These are phyloP conservation scores for Acyrthosiphon pisum DNA, from an alignment of 1,140 invertebrate genomes.

Conservation along the genomic window DNA sequence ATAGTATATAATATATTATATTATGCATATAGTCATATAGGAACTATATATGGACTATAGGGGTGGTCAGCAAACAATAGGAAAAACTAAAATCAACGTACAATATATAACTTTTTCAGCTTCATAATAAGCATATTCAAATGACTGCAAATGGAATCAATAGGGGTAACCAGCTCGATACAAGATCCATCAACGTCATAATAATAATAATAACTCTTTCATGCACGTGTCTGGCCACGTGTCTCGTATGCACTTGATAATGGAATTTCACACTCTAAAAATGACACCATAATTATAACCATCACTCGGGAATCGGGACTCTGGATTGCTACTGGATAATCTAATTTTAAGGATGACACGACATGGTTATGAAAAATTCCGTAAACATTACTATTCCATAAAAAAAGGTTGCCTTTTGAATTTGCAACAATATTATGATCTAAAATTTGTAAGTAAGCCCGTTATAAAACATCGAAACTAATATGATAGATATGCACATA, in stretches of 20 bases:
- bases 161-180: constrained; percentile 1
- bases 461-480: neutral
- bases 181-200: constrained; percentile 52
- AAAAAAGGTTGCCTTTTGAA: neutral
- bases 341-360: neutral
- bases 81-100: constrained; percentile 16
- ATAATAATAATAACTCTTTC: constrained; percentile 42
- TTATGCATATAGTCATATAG: neutral
- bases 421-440: neutral
- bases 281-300: neutral
- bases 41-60: neutral
- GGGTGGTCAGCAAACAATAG: constrained; percentile 26
- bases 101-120: constrained; percentile 10
- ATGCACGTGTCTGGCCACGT: constrained; percentile 44
- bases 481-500: neutral
- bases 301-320: neutral
- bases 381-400: neutral
- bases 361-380: neutral
- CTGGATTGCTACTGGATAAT: neutral
- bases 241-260: constrained; percentile 37
- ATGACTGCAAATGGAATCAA: neutral
- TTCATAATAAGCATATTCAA: constrained; percentile 38
- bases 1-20: neutral
- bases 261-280: constrained; percentile 48
- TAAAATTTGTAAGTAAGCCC: neutral